phyloP scores from a whole-genome alignment of 1,140 invertebrate genomes.

The Thrips palmi region DNA sequence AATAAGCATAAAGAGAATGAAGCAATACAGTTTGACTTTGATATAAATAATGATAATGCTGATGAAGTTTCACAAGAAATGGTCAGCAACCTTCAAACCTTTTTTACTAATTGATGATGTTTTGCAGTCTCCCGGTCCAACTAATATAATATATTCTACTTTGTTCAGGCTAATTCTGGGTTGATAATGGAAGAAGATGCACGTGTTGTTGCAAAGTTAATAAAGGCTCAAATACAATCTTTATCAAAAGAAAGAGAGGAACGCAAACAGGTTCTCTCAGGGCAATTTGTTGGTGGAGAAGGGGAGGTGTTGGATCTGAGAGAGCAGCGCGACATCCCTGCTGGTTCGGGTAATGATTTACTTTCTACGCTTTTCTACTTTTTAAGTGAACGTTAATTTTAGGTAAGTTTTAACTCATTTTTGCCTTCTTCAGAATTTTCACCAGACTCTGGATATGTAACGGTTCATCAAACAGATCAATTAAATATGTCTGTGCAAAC shows the following conservation, averaged over 20 bases:
- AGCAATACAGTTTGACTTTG: slow-evolving; percentile 98
- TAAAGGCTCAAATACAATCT: slow-evolving; percentile 60
- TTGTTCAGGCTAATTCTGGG: slow-evolving; percentile 51
- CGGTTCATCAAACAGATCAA: slow-evolving; percentile 16
- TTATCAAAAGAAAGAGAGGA: slow-evolving; percentile 43
- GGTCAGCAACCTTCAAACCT: too few species aligned
- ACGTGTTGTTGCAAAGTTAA: slow-evolving; percentile 67
- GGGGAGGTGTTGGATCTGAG: too few species aligned
- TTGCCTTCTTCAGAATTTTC: slow-evolving; percentile 15
- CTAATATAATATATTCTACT: too few species aligned
- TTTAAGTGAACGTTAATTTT: too few species aligned
- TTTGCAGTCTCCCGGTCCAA: too few species aligned
- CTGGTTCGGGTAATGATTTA: too few species aligned
- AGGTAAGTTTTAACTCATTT: too few species aligned
- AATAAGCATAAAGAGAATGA: slow-evolving; percentile 97
- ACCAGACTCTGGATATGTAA: slow-evolving; percentile 17
- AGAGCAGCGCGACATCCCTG: too few species aligned
- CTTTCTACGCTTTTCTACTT: too few species aligned
- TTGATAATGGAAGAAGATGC: slow-evolving; percentile 83
- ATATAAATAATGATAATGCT: slow-evolving; percentile 79
- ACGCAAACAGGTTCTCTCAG: slow-evolving; percentile 24
- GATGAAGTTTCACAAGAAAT: slow-evolving; percentile 93
- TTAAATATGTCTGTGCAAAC: too few species aligned
- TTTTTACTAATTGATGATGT: too few species aligned
- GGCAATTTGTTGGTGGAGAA: too few species aligned